These are phyloP conservation scores for Cephus pulcher DNA, from an alignment of 2,888 invertebrate genomes.

Conservation along the genomic window DNA sequence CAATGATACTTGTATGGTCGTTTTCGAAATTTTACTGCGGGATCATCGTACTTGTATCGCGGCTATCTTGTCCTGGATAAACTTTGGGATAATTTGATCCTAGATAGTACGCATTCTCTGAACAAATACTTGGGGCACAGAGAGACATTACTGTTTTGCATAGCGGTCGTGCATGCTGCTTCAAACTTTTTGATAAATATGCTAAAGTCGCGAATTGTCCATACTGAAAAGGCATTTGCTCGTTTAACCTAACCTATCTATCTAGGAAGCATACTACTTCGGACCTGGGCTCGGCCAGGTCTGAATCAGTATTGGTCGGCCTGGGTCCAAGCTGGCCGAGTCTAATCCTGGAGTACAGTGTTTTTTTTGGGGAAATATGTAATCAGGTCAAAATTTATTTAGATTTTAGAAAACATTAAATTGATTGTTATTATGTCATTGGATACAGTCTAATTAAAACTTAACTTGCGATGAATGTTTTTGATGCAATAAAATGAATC, in stretches of 20 bases:
- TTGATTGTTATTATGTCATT: neutral
- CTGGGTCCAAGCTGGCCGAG: too few relatives aligned
- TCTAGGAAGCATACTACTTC: too few relatives aligned
- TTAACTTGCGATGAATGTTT: neutral
- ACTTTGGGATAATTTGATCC: neutral
- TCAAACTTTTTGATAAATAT: constrained; percentile 38
- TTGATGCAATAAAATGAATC: neutral
- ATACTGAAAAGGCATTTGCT: neutral
- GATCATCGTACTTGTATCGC: neutral
- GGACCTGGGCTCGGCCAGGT: too few relatives aligned
- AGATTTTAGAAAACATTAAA: neutral
- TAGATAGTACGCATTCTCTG: neutral
- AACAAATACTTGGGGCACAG: neutral
- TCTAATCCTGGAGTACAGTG: too few relatives aligned
- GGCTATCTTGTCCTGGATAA: neutral
- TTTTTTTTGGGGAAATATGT: too few relatives aligned
- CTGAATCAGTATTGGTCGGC: too few relatives aligned
- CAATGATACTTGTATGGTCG: neutral
- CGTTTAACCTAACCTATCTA: neutral
- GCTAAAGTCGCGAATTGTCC: constrained; percentile 28
- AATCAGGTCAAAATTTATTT: neutral
- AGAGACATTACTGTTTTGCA: neutral
- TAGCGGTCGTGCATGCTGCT: constrained; percentile 21
- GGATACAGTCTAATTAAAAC: neutral
- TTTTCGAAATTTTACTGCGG: neutral